Base-by-base conservation (phyloP, 2,113 vertebrate species). In the Scalopus aquaticus region DNA sequence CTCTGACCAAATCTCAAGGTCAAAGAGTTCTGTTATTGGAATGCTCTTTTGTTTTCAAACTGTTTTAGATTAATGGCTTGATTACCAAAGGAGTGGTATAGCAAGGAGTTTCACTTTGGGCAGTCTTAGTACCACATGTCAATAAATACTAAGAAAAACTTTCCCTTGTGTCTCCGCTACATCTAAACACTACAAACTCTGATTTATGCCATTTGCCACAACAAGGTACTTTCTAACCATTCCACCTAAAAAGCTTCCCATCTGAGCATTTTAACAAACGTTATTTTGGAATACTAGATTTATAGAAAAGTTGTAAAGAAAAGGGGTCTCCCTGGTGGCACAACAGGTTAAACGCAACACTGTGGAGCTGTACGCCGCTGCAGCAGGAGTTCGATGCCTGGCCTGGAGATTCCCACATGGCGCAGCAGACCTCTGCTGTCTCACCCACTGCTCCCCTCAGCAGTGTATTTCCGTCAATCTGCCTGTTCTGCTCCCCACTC, bases 51-150 rank as follows among this genome's bases (percentile, higher is more conserved):
- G 92, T 96, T 95, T 91, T 83, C 80, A 86, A 82, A 49, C 30
- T 87, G 42, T 91, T 92, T 96, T 37, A 94, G 81, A 15, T 95
- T 95, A 92, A 87, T 76, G 62, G 83, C 51, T 96, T 96, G 46
- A 91, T 95, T 94, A 91, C 54, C 72, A 89, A 91, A 51, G 89
- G 30, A 65, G 32, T 44, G 28, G 32, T 91, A 20, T 32, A 86
- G 51, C 67, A 92, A 67, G 16, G 69, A 62, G 76, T 93, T 96
- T 93, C 91, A 85, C 92, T 96, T 95, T 44, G 87, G 93, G 87
- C 97, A 64, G 88, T 82, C 94, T 93, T 93, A 62, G n/a, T 58
- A 81, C 84, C 73, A 65, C 42, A 94, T 87, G 91, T 91, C 70
- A 94, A 65, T 37, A 90, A 93, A 86, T 69, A 86, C 60, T 87